phyloP scores from a whole-genome alignment of 2,113 vertebrate species.

The Colius striatus region DNA sequence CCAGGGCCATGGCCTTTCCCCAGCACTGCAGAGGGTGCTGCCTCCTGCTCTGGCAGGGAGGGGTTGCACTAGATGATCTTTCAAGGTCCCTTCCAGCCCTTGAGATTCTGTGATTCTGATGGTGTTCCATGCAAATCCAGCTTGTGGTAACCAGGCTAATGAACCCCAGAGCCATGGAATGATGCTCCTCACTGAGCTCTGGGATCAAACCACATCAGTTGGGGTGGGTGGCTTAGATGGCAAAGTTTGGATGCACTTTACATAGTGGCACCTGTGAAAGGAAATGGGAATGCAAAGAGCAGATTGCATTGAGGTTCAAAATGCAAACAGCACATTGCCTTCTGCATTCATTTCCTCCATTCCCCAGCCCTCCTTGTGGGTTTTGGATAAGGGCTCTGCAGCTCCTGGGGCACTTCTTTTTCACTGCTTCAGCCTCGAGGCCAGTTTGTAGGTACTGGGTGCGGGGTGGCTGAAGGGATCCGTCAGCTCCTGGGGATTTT shows the following conservation, averaged over 20 bases:
- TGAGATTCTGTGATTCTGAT: no score
- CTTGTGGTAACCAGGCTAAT: rapidly evolving
- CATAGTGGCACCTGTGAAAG: rapidly evolving
- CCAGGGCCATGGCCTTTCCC: neutral
- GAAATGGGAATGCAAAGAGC: neutral
- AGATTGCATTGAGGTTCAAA: neutral
- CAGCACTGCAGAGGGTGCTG: neutral
- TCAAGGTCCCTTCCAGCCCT: no score
- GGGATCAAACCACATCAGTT: neutral
- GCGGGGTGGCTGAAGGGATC: no score
- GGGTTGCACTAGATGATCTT: no score
- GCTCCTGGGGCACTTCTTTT: no score
- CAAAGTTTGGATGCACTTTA: neutral
- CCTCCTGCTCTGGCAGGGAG: neutral
- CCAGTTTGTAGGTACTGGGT: no score
- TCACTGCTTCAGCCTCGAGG: no score
- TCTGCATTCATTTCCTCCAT: no score
- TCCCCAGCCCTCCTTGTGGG: no score
- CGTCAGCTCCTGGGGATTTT: no score
- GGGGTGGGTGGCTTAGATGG: neutral
- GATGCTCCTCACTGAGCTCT: neutral
- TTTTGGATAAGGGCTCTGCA: no score
- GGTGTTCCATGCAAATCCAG: neutral
- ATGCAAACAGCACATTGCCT: no score
- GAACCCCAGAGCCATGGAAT: neutral